Percentiles rank a stretch among this genome's conserved stretches.
Evolutionary conservation across 1,140 invertebrate genomes (phyloP).

Genomic region (Gryllus bimaculatus): DNA sequence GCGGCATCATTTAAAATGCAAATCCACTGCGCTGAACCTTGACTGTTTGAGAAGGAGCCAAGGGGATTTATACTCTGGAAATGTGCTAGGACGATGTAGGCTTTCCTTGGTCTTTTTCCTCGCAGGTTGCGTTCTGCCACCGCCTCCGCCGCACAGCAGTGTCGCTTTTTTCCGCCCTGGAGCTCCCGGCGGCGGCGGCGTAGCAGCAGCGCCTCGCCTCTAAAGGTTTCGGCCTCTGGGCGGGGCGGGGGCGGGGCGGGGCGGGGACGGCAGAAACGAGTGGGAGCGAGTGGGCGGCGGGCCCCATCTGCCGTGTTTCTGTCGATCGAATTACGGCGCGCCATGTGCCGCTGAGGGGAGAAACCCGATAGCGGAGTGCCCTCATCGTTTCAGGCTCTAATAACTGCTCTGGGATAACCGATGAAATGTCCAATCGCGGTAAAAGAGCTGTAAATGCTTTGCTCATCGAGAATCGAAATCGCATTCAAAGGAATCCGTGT

Average conservation of each 20-base stretch:
- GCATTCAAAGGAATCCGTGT: background rate
- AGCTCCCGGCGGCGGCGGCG: too few relatives aligned
- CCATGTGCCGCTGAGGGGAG: background rate
- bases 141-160: too few relatives aligned
- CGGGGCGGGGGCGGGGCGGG: too few relatives aligned
- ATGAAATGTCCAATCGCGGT: background rate
- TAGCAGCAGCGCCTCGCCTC: too few relatives aligned
- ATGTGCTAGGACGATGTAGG: constrained; percentile 3
- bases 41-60: background rate
- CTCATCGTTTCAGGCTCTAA: background rate
- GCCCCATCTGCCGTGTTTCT: background rate
- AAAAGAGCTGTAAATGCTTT: constrained; percentile 1
- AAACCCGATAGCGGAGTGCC: background rate
- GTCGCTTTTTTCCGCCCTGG: background rate
- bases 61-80: constrained; percentile 4
- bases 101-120: constrained; percentile 1
- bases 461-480: background rate
- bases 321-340: background rate
- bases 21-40: background rate
- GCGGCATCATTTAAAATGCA: background rate
- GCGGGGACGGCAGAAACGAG: background rate
- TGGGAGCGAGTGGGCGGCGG: background rate
- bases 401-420: background rate
- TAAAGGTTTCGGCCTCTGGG: background rate
- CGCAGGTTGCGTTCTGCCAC: background rate